Evolutionary conservation across 2,888 invertebrate species (phyloP).

Genomic region (Dolomedes plantarius): DNA sequence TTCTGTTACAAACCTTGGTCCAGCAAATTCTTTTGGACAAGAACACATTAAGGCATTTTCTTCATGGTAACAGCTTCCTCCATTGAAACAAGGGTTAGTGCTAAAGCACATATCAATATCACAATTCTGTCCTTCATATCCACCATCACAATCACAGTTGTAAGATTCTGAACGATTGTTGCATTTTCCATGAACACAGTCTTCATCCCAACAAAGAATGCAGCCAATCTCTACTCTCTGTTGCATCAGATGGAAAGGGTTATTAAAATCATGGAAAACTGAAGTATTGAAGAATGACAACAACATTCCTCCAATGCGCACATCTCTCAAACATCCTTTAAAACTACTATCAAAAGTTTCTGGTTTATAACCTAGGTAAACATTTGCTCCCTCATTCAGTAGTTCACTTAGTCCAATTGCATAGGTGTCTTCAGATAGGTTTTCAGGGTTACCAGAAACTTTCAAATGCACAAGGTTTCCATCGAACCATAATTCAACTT

Average conservation of each 20-base stretch:
- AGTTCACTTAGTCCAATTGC: slow-evolving; percentile 35
- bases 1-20: slow-evolving; percentile 35
- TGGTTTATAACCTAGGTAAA: slow-evolving; percentile 56
- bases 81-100: slow-evolving; percentile 82
- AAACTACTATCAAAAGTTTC: not conserved
- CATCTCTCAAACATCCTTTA: slow-evolving; percentile 89
- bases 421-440: slow-evolving; percentile 55
- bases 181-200: slow-evolving; percentile 84
- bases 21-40: slow-evolving; percentile 47
- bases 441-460: slow-evolving; percentile 35
- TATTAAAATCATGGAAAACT: slow-evolving; percentile 79
- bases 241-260: slow-evolving; percentile 29
- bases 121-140: slow-evolving; percentile 55
- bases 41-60: slow-evolving; percentile 22
- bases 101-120: slow-evolving; percentile 70
- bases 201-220: slow-evolving; percentile 86
- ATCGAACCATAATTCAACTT: slow-evolving; percentile 56
- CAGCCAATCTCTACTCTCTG: slow-evolving; percentile 78
- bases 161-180: slow-evolving; percentile 83
- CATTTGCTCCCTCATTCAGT: slow-evolving; percentile 45
- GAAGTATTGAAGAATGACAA: slow-evolving; percentile 89
- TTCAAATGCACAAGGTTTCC: slow-evolving; percentile 45
- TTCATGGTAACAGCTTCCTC: slow-evolving; percentile 84
- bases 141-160: slow-evolving; percentile 83
- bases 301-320: slow-evolving; percentile 87